Percentiles rank a stretch among this genome's conserved stretches.
These are phyloP conservation scores for Syrphus vitripennis DNA, from an alignment of 2,888 invertebrate genomes.

Conservation along the genomic window DNA sequence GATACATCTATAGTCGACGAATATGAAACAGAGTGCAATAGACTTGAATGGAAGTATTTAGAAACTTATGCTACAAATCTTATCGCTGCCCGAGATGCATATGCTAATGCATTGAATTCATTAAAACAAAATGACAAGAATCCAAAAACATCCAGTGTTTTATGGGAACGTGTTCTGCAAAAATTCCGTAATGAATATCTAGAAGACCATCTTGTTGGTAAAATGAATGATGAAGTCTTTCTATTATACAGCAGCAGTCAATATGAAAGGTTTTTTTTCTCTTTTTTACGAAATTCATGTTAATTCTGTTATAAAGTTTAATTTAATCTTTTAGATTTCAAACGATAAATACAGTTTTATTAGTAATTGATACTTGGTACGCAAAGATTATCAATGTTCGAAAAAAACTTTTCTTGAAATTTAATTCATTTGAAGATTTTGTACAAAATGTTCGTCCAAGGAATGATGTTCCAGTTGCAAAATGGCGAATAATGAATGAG, in stretches of 20 bases:
- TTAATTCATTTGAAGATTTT: constrained; percentile 74
- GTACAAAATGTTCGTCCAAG: constrained; percentile 74
- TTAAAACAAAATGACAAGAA: constrained; percentile 33
- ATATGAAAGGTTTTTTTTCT: constrained; percentile 23
- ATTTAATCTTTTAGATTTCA: constrained; percentile 31
- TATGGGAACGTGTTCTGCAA: constrained; percentile 58
- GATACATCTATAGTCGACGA: constrained; percentile 2
- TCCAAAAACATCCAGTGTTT: not conserved
- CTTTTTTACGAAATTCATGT: not conserved
- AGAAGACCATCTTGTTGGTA: constrained; percentile 73
- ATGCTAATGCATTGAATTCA: constrained; percentile 1
- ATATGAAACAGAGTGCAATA: constrained; percentile 80
- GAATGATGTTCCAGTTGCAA: constrained; percentile 68
- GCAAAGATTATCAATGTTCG: constrained; percentile 72
- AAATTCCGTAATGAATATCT: constrained; percentile 28
- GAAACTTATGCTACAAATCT: constrained; percentile 75
- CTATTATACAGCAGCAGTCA: not conserved
- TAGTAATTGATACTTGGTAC: constrained; percentile 76
- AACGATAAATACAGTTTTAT: constrained; percentile 55
- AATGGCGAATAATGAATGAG: constrained; percentile 71
- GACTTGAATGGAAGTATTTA: constrained; percentile 84
- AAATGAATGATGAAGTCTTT: constrained; percentile 75
- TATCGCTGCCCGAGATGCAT: constrained; percentile 66
- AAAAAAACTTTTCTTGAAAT: constrained; percentile 70
- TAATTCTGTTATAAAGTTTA: not conserved